These are phyloP conservation scores for crab-eating macaque (Macaca fascicularis) DNA, from an alignment of 2,113 vertebrate genomes.

Conservation along the genomic window T2T-MFA8v1.1 NC_088380.1:22240501-22241000, in stretches of 20 bases:
- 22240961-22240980: not conserved
- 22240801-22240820: not conserved
- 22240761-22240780: too few species aligned
- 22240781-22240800: not conserved
- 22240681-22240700: too few species aligned
- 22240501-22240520: not conserved
- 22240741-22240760: not conserved
- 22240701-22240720: not conserved
- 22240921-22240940: not conserved
- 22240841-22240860: not conserved
- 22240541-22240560: not conserved
- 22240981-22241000: fast-evolving
- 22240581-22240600: not conserved
- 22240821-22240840: not conserved
- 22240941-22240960: not conserved
- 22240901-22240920: fast-evolving
- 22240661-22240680: not conserved
- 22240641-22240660: too few species aligned
- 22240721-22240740: not conserved
- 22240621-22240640: not conserved
- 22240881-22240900: not conserved
- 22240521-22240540: too few species aligned
- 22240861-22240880: fast-evolving
- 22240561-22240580: too few species aligned
- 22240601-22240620: not conserved